phyloP scores from a whole-genome alignment of 53 echinoderm and acorn worm genomes.

The Antedon mediterranea region DNA sequence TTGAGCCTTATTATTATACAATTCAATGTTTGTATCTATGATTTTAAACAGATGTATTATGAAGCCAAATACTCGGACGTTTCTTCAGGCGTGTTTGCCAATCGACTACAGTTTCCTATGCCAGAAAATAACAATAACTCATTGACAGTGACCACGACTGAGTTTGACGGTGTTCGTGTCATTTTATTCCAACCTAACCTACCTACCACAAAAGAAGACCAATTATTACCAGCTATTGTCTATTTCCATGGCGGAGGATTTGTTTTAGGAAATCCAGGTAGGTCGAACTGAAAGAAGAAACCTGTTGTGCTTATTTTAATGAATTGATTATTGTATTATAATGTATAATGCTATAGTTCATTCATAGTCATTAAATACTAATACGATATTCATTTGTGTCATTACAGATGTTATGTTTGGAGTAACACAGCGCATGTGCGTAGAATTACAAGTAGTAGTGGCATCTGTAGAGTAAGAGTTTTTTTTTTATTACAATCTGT shows the following conservation, averaged over 20 bases:
- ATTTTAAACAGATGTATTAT: background rate
- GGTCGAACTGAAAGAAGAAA: too few species aligned
- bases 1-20: too few species aligned
- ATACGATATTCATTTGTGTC: background rate
- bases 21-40: too few species aligned
- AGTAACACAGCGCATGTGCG: background rate
- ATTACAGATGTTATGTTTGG: background rate
- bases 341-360: background rate
- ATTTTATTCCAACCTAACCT: background rate
- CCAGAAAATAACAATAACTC: background rate
- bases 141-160: background rate
- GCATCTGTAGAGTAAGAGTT: background rate
- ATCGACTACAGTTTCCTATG: background rate
- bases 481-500: too few species aligned
- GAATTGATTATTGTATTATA: too few species aligned
- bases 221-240: background rate
- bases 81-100: background rate
- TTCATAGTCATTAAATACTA: too few species aligned
- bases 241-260: background rate
- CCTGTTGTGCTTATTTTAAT: too few species aligned
- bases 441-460: background rate
- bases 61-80: background rate
- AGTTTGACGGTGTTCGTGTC: background rate
- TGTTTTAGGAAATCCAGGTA: background rate
- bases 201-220: background rate